Base-by-base conservation (phyloP, 2,888 invertebrate species). In the Aplocera efformata region DNA sequence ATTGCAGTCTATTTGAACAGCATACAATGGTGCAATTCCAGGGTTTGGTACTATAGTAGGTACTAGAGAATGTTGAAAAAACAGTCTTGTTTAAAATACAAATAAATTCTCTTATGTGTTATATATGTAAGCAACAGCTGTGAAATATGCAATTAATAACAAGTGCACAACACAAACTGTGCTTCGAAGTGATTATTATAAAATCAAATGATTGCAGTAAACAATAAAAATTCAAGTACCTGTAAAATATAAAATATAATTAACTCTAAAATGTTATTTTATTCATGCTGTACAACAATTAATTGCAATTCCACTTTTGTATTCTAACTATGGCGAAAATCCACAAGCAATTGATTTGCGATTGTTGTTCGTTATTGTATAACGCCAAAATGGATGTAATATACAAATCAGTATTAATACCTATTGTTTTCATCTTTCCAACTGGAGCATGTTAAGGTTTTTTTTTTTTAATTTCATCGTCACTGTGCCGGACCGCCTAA, bases 71-170 rank as follows among this genome's bases (percentile, higher is more conserved):
- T 5, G 20, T 17, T 9, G 5, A 6, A n/a, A 1, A 2, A 25
- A 26, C 20, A 31, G 13, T 21, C 20, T 10, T 30, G 1, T 5
- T 26, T 5, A 9, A 8, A 1, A 26, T 44, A 44, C 13, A 44
- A 32, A 36, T 6, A 22, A 17, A 17, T 17, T 17, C 13, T 35
- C 31, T 25, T 34, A 36, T 42, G 32, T 31, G 35, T 9, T n/a
- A 28, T 1, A 26, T 26, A 39, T 47, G 29, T 34, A 60, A 62
- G 62, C 62, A 64, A 56, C 58, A 67, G 59, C 55, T 36, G 48
- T 58, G 64, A 59, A 53, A 56, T 50, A 67, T 67, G 65, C 70
- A 61, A 53, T 56, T 52, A 48, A 61, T 65, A 73, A 79, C 72
- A 60, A 69, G 72, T 76, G 70, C 60, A 63, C 54, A 51, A 47